Evolutionary conservation across 2,113 vertebrate genomes (phyloP), one percentile per base, ranked within the genome.

Genomic region (Prionailurus bengalensis): DNA sequence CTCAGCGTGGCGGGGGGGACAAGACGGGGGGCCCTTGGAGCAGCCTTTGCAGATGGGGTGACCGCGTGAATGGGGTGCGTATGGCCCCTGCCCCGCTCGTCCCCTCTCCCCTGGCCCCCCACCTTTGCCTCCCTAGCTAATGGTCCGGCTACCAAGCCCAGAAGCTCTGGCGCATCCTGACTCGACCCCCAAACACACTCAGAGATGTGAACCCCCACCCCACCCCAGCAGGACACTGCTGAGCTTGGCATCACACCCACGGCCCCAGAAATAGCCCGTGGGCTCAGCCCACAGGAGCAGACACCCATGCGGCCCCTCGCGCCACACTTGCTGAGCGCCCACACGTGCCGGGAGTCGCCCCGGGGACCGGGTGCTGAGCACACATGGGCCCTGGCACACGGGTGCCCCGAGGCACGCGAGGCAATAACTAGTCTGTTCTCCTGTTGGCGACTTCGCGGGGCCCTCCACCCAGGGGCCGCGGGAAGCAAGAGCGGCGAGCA

Each of bases 381-480:
- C 15, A 3, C 29, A 1, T 7, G 4, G 33, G 76, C 78, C 17
- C 33, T 23, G n/a, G 36, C 13, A 25, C 39, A 42, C 73, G 3
- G 1, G 0, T 19, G 39, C 15, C 33, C 58, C 2, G 1, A 70
- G 23, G 31, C 70, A 14, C 0, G 0, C 78, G 1, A 51, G 74
- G 36, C 11, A 7, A 7, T 29, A 1, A 25, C 66, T 10, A 36
- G 65, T 33, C 51, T 58, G 36, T 48, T 66, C 17, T 66, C 89
- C 31, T 5, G 1, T 27, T 25, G 27, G 10, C 4, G 39, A n/a
- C 17, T n/a, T 55, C 9, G 2, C 10, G 0, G 1, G 45, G 73
- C 16, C 55, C 89, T 80, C 68, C 31, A 0, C 66, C 80, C 31
- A 27, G 66, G 12, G 21, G 2, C 0, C 4, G 33, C 39, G 12